Conservation (phyloP, 2,797 vertebrate species). For the Vultur gryphus region DNA sequence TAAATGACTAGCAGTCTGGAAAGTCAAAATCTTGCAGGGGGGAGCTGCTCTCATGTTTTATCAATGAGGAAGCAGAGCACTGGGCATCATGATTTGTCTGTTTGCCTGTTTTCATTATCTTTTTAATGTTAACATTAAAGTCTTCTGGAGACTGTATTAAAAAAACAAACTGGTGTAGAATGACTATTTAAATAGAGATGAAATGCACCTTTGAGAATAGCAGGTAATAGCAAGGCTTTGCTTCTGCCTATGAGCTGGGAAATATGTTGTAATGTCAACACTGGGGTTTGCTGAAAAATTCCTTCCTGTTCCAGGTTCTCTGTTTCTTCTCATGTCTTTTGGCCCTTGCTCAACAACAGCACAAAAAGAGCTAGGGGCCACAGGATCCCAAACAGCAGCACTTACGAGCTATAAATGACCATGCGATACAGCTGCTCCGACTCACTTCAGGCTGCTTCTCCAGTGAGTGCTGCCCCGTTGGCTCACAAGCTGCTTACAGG, state of each 20-base stretch:
- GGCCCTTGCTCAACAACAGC: background rate
- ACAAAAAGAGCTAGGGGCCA: background rate
- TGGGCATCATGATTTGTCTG: conserved; percentile 5
- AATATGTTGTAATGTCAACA: background rate
- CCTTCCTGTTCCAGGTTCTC: background rate
- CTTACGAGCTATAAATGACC: background rate
- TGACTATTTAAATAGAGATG: conserved; percentile 17
- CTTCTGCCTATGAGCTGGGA: background rate
- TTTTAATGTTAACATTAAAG: conserved; percentile 56
- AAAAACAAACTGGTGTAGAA: background rate
- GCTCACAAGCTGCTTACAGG: background rate
- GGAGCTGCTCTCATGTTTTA: conserved; percentile 14
- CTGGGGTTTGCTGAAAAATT: background rate
- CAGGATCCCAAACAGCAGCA: background rate
- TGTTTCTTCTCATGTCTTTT: background rate
- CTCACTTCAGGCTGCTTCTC: background rate
- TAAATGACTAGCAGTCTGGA: conserved; percentile 28
- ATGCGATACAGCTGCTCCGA: background rate
- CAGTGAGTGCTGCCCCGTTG: accelerated
- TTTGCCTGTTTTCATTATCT: conserved; percentile 55
- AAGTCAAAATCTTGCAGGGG: background rate
- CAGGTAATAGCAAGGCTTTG: background rate
- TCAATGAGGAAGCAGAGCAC: conserved; percentile 36
- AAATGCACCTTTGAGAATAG: conserved; percentile 33
- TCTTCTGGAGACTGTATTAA: conserved; percentile 4